These are phyloP conservation scores for Dione vanillae DNA, from an alignment of 2,888 invertebrate species.

Conservation along the genomic window DNA sequence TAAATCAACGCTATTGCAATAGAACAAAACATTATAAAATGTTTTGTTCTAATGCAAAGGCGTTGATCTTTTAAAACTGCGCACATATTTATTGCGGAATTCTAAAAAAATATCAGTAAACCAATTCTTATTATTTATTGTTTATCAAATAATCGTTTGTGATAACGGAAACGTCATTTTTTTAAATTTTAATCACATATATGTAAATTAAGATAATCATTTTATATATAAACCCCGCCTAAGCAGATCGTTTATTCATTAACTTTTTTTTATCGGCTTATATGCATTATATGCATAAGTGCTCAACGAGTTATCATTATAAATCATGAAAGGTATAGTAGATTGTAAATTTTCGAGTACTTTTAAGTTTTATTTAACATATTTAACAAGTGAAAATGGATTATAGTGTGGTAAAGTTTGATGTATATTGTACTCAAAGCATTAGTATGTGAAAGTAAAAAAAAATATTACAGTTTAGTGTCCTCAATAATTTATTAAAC, in stretches of 20 bases:
- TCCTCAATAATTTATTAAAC: background rate
- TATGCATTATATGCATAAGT: conserved; percentile 8
- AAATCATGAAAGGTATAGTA: conserved; percentile 37
- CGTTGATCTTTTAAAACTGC: background rate
- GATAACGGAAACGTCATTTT: conserved; percentile 7
- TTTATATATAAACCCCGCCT: conserved; percentile 34
- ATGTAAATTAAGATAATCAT: conserved; percentile 30
- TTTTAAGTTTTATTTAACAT: background rate
- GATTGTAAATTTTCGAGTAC: background rate
- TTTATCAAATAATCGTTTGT: conserved; percentile 28
- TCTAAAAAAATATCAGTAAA: conserved; percentile 29
- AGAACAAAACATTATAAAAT: too few relatives aligned
- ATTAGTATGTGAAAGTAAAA: too few relatives aligned
- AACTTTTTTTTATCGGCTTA: background rate
- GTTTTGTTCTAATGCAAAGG: background rate
- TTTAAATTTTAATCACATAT: conserved; percentile 10
- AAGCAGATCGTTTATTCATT: conserved; percentile 29
- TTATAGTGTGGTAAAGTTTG: conserved; percentile 1
- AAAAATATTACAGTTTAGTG: background rate
- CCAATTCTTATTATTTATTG: conserved; percentile 33
- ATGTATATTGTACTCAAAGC: too few relatives aligned
- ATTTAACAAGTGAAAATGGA: background rate
- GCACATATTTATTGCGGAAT: conserved; percentile 3
- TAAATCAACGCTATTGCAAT: background rate
- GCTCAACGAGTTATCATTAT: conserved; percentile 4